Conservation (phyloP, 2,888 invertebrate genomes). For the Aphidius colemani region DNA sequence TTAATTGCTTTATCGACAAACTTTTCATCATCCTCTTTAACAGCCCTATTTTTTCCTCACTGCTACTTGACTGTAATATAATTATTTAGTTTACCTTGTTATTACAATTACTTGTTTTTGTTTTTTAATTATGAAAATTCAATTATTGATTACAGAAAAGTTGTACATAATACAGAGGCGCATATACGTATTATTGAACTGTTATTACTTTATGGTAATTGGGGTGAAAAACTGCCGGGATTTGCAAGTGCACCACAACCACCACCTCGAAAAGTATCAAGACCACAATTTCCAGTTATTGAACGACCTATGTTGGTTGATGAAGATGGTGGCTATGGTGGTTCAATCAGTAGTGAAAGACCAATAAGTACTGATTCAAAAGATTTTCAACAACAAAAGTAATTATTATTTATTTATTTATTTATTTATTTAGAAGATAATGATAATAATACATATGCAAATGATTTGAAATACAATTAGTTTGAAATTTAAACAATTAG, state of each 20-base stretch:
- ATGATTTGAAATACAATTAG: too few species aligned
- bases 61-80: too few species aligned
- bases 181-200: slow-evolving; percentile 76
- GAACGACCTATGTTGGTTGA: slow-evolving; percentile 48
- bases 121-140: background rate
- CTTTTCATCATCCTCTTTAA: too few species aligned
- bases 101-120: background rate
- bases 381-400: slow-evolving; percentile 48
- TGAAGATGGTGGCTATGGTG: slow-evolving; percentile 38
- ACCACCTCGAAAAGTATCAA: slow-evolving; percentile 68
- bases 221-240: slow-evolving; percentile 70
- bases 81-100: background rate
- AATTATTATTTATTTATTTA: background rate
- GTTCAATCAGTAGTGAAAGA: slow-evolving; percentile 34
- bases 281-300: slow-evolving; percentile 55
- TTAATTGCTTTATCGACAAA: too few species aligned
- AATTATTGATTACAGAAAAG: slow-evolving; percentile 65
- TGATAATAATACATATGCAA: too few species aligned
- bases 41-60: too few species aligned
- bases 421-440: too few species aligned
- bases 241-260: slow-evolving; percentile 70
- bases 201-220: slow-evolving; percentile 70
- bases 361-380: slow-evolving; percentile 35
- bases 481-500: too few species aligned
- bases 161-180: slow-evolving; percentile 74